phyloP scores from a whole-genome alignment of 1,140 invertebrate species.

The Drosophila saltans region DNA sequence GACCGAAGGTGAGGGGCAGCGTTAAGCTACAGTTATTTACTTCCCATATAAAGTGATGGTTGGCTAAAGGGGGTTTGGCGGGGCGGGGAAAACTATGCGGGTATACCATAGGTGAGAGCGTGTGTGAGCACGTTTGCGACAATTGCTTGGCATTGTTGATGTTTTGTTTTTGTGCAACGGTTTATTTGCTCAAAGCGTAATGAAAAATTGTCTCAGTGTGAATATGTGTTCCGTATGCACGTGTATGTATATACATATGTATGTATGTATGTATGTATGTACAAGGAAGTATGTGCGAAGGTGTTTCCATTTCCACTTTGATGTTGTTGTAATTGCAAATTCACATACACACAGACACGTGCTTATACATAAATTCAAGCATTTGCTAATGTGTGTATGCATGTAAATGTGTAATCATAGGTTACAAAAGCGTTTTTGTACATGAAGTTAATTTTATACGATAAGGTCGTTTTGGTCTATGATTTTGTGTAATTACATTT shows the following conservation, averaged over 20 bases:
- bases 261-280: conserved; percentile 52
- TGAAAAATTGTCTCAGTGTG: conserved; percentile 18
- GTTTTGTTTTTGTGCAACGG: conserved; percentile 60
- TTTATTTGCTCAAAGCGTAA: conserved; percentile 38
- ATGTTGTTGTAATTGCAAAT: conserved; percentile 58
- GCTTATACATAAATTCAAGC: conserved; percentile 2
- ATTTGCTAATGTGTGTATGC: conserved; percentile 5
- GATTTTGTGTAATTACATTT: conserved; percentile 78
- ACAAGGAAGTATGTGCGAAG: conserved; percentile 53
- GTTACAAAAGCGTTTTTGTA: conserved; percentile 74
- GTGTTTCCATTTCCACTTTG: conserved; percentile 56
- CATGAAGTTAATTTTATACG: conserved; percentile 70
- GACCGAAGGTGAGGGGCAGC: conserved; percentile 56
- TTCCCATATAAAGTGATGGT: conserved; percentile 4
- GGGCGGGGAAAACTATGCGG: not conserved
- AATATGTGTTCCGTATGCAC: conserved; percentile 49
- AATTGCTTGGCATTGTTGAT: conserved; percentile 53
- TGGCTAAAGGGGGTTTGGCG: not conserved
- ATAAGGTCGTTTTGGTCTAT: conserved; percentile 78
- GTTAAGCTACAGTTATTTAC: conserved; percentile 10
- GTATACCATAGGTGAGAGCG: not conserved
- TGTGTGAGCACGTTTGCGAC: conserved; percentile 32
- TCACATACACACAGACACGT: not conserved
- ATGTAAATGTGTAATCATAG: conserved; percentile 54
- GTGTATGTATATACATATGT: conserved; percentile 28